Base-by-base conservation (phyloP, 2,113 vertebrate genomes). In the Aldabrachelys gigantea region DNA sequence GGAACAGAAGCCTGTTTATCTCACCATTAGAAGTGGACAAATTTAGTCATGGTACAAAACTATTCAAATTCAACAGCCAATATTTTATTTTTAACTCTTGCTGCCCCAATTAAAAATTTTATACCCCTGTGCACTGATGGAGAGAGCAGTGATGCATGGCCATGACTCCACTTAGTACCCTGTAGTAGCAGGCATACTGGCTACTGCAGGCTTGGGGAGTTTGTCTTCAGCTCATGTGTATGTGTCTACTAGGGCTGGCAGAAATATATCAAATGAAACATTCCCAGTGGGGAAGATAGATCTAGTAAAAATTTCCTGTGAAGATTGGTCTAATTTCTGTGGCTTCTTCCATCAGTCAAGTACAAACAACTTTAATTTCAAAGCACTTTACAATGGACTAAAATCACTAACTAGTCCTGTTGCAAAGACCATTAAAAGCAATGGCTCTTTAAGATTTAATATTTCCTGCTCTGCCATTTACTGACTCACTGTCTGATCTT, bases 181-280 rank as follows among this genome's bases (percentile, higher is more conserved):
- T 59, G n/a, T 54, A 75, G 82, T 41, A 94, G 27, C 27, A 62
- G 93, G 29, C 56, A 76, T 56, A 72, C 88, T 17, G 50, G 17
- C 79, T 90, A 85, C n/a, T 29, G 49, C 53, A 84, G 83, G n/a
- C 53, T 89, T 44, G 92, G 62, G 76, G 85, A 3, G 49, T 85
- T 93, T 89, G 84, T 94, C 22, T 59, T 96, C 90, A 94, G 72
- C 84, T 95, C 91, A 76, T 22, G 59, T 31, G 49, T 80, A 38
- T 53, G n/a, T 89, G 62, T 89, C 94, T 80, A 4, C 49, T 80
- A 31, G 72, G 72, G 2, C 72, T 92, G 78, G 35, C 80, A 80
- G 53, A 50, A 79, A 92, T 91, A 80, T 65, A 82, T 86, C 56
- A 89, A 82, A 87, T 83, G 41, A 85, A 88, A 35, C 24, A 90